Conservation (phyloP, 1,140 invertebrate species). For the Atopsyche davidsoni region DNA sequence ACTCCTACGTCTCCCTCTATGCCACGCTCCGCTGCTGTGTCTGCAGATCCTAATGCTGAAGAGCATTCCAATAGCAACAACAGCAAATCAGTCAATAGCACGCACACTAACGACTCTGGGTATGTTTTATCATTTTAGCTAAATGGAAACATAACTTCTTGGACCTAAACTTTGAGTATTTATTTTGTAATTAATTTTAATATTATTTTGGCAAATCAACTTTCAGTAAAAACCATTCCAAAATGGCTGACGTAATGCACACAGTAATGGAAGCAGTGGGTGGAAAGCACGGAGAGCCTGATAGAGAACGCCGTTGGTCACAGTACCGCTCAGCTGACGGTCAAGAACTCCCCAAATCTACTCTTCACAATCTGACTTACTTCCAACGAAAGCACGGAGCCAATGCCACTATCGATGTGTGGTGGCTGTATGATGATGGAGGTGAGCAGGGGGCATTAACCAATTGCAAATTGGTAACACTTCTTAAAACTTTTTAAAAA, state of each 20-base stretch:
- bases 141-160: no score
- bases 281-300: constrained; percentile 8
- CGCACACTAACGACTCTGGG: no score
- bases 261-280: constrained; percentile 25
- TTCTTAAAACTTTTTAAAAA: no score
- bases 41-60: constrained; percentile 40
- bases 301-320: constrained; percentile 28
- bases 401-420: constrained; percentile 86
- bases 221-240: constrained; percentile 20
- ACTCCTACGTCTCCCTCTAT: constrained; percentile 48
- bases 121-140: no score
- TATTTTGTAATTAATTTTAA: constrained; percentile 1
- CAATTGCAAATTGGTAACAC: no score
- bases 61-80: constrained; percentile 30
- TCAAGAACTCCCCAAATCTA: constrained; percentile 51
- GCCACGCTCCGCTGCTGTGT: constrained; percentile 47
- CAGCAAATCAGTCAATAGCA: no score
- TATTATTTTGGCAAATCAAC: neutral
- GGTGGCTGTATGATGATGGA: constrained; percentile 97
- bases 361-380: constrained; percentile 43
- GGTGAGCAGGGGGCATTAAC: no score
- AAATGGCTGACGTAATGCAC: constrained; percentile 27
- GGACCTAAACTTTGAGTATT: no score
- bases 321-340: constrained; percentile 47
- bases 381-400: constrained; percentile 71